These are phyloP conservation scores for Riptortus pedestris DNA, from an alignment of 1,140 invertebrate genomes.

Conservation along the genomic window DNA sequence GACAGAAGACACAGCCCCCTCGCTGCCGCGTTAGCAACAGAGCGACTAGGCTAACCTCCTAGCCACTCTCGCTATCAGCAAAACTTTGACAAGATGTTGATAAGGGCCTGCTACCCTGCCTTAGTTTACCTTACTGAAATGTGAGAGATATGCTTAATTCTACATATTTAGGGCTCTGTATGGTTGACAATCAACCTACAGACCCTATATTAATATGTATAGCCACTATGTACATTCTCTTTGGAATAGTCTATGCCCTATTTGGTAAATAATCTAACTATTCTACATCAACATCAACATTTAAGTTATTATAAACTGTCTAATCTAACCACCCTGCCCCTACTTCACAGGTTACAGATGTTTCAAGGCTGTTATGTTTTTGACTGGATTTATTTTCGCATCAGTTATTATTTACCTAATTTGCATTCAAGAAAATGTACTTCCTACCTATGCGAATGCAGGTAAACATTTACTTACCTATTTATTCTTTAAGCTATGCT, in stretches of 20 bases:
- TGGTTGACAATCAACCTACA: constrained; percentile 22
- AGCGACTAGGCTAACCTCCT: too few species aligned
- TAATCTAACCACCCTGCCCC: too few species aligned
- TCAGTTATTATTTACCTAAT: constrained; percentile 67
- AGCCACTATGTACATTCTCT: constrained; percentile 35
- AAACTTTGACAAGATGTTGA: constrained; percentile 9
- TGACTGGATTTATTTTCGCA: constrained; percentile 78
- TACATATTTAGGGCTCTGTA: constrained; percentile 16
- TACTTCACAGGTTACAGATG: constrained; percentile 71
- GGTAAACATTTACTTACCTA: constrained; percentile 43
- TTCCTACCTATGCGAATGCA: constrained; percentile 63
- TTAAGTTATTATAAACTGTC: not conserved
- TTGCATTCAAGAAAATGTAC: constrained; percentile 56
- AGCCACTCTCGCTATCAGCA: not conserved
- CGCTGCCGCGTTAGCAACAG: too few species aligned
- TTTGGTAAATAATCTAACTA: constrained; percentile 41
- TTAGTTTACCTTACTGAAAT: not conserved
- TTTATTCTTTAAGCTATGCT: constrained; percentile 10
- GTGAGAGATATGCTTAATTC: constrained; percentile 23
- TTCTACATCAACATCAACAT: not conserved
- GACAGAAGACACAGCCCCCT: too few species aligned
- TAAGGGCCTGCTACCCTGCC: not conserved
- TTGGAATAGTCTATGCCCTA: constrained; percentile 49
- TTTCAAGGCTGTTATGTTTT: constrained; percentile 81
- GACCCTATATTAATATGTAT: constrained; percentile 25